phyloP scores from a whole-genome alignment of 2,888 invertebrate genomes.

The Phania funesta region DNA sequence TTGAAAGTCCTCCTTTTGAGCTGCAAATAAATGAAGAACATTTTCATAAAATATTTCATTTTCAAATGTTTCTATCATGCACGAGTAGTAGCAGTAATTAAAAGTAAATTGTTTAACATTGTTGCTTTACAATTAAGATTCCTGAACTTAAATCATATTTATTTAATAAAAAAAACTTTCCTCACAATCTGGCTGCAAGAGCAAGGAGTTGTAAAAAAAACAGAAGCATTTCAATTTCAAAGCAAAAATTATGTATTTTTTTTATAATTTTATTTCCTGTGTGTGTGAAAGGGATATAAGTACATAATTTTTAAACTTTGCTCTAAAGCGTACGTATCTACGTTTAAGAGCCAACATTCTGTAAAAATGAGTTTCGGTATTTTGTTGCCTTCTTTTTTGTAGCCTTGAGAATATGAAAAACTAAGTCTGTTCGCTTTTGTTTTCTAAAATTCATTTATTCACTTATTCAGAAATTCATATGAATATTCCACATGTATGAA shows the following conservation, averaged over 20 bases:
- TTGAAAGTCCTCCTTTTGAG: conserved; percentile 83
- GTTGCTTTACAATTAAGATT: conserved; percentile 27
- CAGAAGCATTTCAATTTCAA: conserved; percentile 34
- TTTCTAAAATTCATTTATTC: conserved; percentile 30
- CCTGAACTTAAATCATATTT: conserved; percentile 19
- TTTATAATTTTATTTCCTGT: conserved; percentile 51
- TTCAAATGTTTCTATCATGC: background rate
- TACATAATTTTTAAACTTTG: background rate
- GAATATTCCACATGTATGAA: conserved; percentile 38
- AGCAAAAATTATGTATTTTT: conserved; percentile 41
- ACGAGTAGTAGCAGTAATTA: conserved; percentile 1
- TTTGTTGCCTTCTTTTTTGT: conserved; percentile 19
- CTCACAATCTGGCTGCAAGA: conserved; percentile 1
- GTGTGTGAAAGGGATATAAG: background rate
- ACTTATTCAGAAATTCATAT: conserved; percentile 17
- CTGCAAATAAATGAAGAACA: conserved; percentile 67
- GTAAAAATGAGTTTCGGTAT: conserved; percentile 7
- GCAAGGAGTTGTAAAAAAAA: conserved; percentile 5
- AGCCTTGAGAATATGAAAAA: conserved; percentile 51
- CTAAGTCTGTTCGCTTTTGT: conserved; percentile 44
- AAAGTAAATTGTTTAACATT: conserved; percentile 38
- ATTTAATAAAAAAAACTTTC: conserved; percentile 7
- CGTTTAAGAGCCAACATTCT: conserved; percentile 13
- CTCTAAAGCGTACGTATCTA: background rate
- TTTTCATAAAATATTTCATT: conserved; percentile 12